Conservation (phyloP, 2,113 vertebrate species). For the Sapajus apella region DNA sequence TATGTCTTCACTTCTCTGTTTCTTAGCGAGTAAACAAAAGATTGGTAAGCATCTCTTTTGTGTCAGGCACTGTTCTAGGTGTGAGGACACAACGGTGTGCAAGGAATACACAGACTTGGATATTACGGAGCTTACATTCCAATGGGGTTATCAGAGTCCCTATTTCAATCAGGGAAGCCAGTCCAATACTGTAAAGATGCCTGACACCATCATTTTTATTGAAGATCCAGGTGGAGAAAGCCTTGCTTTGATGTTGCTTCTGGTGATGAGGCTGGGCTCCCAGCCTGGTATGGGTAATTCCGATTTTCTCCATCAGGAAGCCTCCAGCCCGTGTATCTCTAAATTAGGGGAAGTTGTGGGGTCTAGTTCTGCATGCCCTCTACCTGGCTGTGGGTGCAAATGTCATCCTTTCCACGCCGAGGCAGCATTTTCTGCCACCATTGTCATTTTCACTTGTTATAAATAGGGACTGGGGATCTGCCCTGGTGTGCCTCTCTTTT, state of each 20-base stretch:
- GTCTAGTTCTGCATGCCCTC: not conserved
- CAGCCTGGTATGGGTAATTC: not conserved
- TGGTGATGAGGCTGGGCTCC: no score
- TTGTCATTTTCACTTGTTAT: not conserved
- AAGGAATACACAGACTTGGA: not conserved
- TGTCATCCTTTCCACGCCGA: fast-evolving
- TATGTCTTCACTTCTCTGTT: not conserved
- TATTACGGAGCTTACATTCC: not conserved
- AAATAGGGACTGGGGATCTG: not conserved
- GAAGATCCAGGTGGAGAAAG: not conserved
- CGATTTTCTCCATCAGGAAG: not conserved
- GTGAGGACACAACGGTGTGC: not conserved
- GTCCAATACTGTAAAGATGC: not conserved
- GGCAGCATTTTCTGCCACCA: not conserved
- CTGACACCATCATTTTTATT: not conserved
- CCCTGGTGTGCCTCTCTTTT: not conserved
- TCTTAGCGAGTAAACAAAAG: not conserved
- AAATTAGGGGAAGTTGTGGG: not conserved
- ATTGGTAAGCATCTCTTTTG: not conserved
- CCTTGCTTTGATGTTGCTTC: not conserved
- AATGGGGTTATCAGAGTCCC: not conserved
- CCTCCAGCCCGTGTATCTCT: not conserved
- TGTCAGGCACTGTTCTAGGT: not conserved
- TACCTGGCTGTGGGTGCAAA: not conserved
- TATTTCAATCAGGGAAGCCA: not conserved